Evolutionary conservation across 1,140 invertebrate species (phyloP).

Genomic region (Drosophila leontia): DNA sequence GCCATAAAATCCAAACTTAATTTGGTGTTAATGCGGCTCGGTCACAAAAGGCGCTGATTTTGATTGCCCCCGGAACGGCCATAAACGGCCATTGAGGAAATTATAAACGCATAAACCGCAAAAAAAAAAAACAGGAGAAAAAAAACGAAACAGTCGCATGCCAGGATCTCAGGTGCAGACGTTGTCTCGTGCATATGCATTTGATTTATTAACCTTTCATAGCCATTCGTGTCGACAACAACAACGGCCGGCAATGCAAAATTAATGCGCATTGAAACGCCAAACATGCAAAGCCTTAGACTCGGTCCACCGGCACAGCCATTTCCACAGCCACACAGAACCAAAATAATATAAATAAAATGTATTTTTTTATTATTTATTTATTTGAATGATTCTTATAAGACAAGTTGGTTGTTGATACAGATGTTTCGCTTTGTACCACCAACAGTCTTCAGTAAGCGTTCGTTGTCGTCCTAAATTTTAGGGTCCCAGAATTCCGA

Average conservation of each 20-base stretch:
- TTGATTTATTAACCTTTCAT: slow-evolving; percentile 82
- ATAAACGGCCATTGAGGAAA: slow-evolving; percentile 78
- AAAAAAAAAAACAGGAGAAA: background rate
- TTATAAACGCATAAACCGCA: slow-evolving; percentile 75
- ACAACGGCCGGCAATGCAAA: slow-evolving; percentile 69
- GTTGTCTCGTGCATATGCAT: slow-evolving; percentile 73
- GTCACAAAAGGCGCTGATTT: slow-evolving; percentile 72
- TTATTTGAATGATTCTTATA: background rate
- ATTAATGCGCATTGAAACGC: slow-evolving; percentile 81
- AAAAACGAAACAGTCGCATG: slow-evolving; percentile 45
- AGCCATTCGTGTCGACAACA: slow-evolving; percentile 82
- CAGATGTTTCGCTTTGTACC: background rate
- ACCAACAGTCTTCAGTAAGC: background rate
- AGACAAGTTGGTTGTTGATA: background rate
- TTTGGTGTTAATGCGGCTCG: slow-evolving; percentile 72
- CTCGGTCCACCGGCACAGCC: slow-evolving; percentile 10
- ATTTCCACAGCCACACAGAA: slow-evolving; percentile 3
- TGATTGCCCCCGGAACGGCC: slow-evolving; percentile 61
- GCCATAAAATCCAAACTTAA: slow-evolving; percentile 66
- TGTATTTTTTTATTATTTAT: no score
- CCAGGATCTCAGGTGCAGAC: slow-evolving; percentile 74
- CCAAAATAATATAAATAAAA: background rate
- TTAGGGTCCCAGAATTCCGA: background rate
- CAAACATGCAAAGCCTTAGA: slow-evolving; percentile 72
- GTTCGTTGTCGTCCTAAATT: background rate